Base-by-base conservation (phyloP, 2,113 vertebrate genomes). In the Poicephalus meyeri region DNA sequence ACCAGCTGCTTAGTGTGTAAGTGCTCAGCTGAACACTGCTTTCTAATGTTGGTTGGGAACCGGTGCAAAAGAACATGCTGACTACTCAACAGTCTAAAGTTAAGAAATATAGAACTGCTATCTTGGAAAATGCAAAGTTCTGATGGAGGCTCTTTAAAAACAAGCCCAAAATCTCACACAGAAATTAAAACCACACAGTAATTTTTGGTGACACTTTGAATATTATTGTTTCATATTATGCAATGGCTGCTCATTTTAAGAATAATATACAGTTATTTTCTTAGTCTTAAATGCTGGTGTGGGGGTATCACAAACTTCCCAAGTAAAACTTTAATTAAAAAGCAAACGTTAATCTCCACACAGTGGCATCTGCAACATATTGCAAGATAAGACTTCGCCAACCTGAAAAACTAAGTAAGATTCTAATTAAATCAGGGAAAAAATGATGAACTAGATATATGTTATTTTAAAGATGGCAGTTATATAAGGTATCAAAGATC, bases 241-340 rank as follows among this genome's bases (percentile, higher is more conserved):
- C 63, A 88, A 49, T 49, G 77, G 61, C 63, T 93, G 63, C 88
- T 89, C 24, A 64, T 94, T 91, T 80, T 80, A 89, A 79, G 90
- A 93, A 63, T 88, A 95, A 94, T 66, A 81, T 68, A 56, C 41
- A n/a, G 70, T 79, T 94, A 39, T 90, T 91, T 94, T 82, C 46
- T 76, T 81, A 16, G 26, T 88, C 52, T 94, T 91, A 92, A 95
- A 92, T 93, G 73, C 33, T 92, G 85, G 66, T 92, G 42, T 92
- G 80, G 65, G 80, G 66, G 77, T 94, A 92, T 71, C 82, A 81
- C 76, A 91, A 91, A 86, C 61, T 91, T 94, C 53, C 44, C 6
- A 18, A 94, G 80, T 79, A 91, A 93, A 95, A 77, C 63, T 93
- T 96, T 68, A 94, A 94, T 96, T 95, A 93, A 94, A 97, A 97